phyloP scores from a whole-genome alignment of 2,888 invertebrate genomes.

The Microdon myrmicae region DNA sequence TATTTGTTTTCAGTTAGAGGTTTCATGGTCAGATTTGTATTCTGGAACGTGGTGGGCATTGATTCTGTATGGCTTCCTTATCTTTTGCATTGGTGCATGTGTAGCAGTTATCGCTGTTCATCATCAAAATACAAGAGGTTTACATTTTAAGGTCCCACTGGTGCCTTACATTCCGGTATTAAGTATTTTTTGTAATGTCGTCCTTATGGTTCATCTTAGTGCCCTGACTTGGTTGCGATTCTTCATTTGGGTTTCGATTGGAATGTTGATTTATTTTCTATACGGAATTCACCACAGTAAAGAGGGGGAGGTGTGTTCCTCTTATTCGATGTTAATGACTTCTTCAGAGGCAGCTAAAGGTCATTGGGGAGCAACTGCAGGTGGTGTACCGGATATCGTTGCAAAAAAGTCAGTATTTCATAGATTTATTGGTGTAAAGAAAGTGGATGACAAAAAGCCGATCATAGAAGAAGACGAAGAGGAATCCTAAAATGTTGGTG shows the following conservation, averaged over 20 bases:
- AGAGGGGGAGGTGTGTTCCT: constrained; percentile 72
- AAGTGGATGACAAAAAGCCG: constrained; percentile 60
- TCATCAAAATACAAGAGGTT: constrained; percentile 77
- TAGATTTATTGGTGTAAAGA: constrained; percentile 61
- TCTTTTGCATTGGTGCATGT: constrained; percentile 74
- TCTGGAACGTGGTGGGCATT: constrained; percentile 77
- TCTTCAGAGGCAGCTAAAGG: constrained; percentile 73
- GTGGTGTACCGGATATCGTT: constrained; percentile 53
- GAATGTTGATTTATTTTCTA: constrained; percentile 83
- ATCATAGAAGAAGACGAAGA: constrained; percentile 61
- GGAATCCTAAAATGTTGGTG: constrained; percentile 37
- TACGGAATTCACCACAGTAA: constrained; percentile 89
- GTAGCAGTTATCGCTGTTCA: constrained; percentile 80
- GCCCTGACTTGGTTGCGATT: constrained; percentile 85
- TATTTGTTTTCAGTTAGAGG: constrained; percentile 75
- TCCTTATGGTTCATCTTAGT: constrained; percentile 84
- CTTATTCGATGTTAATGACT: constrained; percentile 75
- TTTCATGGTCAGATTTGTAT: constrained; percentile 71
- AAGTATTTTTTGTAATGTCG: constrained; percentile 84
- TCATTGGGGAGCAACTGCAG: constrained; percentile 71
- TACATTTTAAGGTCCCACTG: constrained; percentile 82
- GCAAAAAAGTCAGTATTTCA: constrained; percentile 60
- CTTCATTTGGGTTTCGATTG: constrained; percentile 86
- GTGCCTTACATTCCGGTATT: constrained; percentile 82
- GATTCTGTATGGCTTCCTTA: constrained; percentile 72